phyloP scores from a whole-genome alignment of 1,140 invertebrate genomes.

The Drosophila yakuba region DNA sequence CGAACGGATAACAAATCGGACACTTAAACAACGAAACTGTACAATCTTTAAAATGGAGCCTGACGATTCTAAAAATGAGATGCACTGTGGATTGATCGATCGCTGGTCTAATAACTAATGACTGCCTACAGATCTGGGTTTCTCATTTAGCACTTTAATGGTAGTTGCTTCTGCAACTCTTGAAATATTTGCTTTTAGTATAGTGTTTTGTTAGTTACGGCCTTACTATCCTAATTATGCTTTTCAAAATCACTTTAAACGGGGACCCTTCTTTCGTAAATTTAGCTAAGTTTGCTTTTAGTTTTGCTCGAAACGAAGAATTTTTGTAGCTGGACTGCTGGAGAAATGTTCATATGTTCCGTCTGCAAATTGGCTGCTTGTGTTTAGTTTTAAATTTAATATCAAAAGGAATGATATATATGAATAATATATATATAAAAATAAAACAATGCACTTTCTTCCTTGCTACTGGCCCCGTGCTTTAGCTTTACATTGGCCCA shows the following conservation, averaged over 20 bases:
- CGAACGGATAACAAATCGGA: slow-evolving; percentile 58
- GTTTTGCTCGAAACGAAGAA: slow-evolving; percentile 47
- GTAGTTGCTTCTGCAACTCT: slow-evolving; percentile 12
- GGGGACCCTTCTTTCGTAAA: slow-evolving; percentile 41
- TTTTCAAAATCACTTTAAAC: slow-evolving; percentile 64
- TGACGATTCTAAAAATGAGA: slow-evolving; percentile 22
- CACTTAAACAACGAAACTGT: slow-evolving; percentile 59
- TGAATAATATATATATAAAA: slow-evolving; percentile 75
- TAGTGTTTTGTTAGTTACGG: slow-evolving; percentile 42
- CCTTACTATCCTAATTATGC: slow-evolving; percentile 67
- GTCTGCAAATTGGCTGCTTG: slow-evolving; percentile 46
- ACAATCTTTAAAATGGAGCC: slow-evolving; percentile 48
- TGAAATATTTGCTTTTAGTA: slow-evolving; percentile 54
- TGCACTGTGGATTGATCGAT: slow-evolving; percentile 27
- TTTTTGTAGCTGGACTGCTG: slow-evolving; percentile 29
- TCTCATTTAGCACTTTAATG: slow-evolving; percentile 51
- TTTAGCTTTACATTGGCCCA: slow-evolving; percentile 89
- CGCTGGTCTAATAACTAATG: slow-evolving; percentile 48
- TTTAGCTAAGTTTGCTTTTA: slow-evolving; percentile 54
- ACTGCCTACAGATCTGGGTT: slow-evolving; percentile 32
- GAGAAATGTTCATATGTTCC: slow-evolving; percentile 43
- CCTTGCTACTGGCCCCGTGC: slow-evolving; percentile 45
- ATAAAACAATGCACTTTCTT: slow-evolving; percentile 76
- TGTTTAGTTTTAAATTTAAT: slow-evolving; percentile 69
- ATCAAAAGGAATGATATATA: slow-evolving; percentile 85